These are phyloP conservation scores for Fulmarus glacialis DNA, from an alignment of 2,113 vertebrate species.

Conservation along the genomic window DNA sequence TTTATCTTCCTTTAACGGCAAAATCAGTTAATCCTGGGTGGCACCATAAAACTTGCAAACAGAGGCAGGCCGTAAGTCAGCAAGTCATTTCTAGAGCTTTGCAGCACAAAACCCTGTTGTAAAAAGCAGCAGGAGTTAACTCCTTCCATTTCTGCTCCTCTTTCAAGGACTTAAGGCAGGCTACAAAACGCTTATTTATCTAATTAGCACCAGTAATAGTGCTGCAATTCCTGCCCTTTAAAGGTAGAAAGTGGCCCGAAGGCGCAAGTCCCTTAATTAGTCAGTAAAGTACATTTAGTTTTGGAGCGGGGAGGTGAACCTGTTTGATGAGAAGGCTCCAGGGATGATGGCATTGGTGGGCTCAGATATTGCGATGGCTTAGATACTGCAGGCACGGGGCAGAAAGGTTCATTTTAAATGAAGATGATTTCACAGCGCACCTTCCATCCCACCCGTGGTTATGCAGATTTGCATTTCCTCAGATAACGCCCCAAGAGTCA, in stretches of 20 bases:
- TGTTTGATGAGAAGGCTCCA: neutral
- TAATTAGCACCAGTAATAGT: neutral
- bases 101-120: neutral
- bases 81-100: neutral
- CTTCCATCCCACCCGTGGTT: neutral
- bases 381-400: neutral
- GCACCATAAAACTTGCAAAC: neutral
- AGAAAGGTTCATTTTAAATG: neutral
- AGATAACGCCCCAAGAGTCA: fast-evolving
- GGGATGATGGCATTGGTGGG: neutral
- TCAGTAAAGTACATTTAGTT: neutral
- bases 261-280: neutral
- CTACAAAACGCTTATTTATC: neutral
- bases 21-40: slow-evolving; percentile 24
- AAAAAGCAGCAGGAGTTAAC: neutral
- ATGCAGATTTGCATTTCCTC: neutral
- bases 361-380: neutral
- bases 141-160: neutral
- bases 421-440: neutral
- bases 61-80: neutral
- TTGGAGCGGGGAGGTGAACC: neutral
- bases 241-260: neutral
- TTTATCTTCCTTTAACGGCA: slow-evolving; percentile 1
- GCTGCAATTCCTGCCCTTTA: neutral
- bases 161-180: neutral